These are phyloP conservation scores for Chaetura pelagica DNA, from an alignment of 2,113 vertebrate species.

Conservation along the genomic window DNA sequence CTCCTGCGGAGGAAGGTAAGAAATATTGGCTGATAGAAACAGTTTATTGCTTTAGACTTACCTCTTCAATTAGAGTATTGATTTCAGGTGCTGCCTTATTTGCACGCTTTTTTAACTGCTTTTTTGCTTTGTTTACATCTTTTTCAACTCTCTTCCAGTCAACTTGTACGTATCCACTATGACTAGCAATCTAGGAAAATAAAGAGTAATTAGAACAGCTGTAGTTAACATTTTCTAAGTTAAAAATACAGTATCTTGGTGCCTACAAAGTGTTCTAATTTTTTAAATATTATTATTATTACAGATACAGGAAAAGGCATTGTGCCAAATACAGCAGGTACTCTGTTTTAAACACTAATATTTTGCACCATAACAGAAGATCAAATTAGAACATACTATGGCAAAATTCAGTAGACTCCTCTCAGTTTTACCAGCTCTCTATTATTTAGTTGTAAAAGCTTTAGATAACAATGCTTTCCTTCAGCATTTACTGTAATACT, in stretches of 20 bases:
- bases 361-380: neutral
- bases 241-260: neutral
- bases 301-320: neutral
- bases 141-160: slow-evolving; percentile 99
- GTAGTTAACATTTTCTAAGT: neutral
- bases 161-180: slow-evolving; percentile 94
- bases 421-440: neutral
- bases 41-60: slow-evolving; percentile 64
- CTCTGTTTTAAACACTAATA: neutral
- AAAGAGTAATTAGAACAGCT: slow-evolving; percentile 8
- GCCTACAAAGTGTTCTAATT: neutral
- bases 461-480: neutral
- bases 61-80: slow-evolving; percentile 93
- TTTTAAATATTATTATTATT: neutral
- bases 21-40: neutral
- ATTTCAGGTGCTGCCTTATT: slow-evolving; percentile 92
- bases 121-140: slow-evolving; percentile 98
- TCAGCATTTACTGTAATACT: neutral
- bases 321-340: neutral
- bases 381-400: neutral
- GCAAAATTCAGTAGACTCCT: neutral
- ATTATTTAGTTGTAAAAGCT: neutral
- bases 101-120: slow-evolving; percentile 92
- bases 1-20: neutral
- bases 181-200: slow-evolving; percentile 90